Evolutionary conservation across 2,113 vertebrate species (phyloP).

Genomic region (Urocolius indicus): DNA sequence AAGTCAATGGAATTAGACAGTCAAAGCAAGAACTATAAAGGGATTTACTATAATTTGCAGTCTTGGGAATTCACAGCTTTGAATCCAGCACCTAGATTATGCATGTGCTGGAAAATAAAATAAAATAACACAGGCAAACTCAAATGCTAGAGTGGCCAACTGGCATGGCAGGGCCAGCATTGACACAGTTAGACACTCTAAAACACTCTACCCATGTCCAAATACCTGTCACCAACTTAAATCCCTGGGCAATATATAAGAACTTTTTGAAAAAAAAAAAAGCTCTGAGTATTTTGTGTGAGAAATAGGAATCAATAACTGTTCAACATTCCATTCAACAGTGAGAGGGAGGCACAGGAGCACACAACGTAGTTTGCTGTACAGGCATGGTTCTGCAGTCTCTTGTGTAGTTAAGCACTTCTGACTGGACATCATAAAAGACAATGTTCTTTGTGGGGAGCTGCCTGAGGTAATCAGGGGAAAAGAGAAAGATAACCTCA

Average conservation of each 20-base stretch:
- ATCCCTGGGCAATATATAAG: background rate
- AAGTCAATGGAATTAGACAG: background rate
- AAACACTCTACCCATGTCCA: background rate
- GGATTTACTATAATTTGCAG: background rate
- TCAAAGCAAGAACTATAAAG: background rate
- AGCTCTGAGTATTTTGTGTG: background rate
- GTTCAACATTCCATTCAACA: background rate
- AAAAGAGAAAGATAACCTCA: background rate
- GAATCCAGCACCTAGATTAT: background rate
- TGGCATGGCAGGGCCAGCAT: background rate
- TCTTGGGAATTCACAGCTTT: background rate
- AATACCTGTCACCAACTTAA: fast-evolving
- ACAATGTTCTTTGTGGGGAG: background rate
- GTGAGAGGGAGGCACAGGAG: background rate
- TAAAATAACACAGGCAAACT: background rate
- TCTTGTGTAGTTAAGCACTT: background rate
- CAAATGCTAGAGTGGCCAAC: background rate
- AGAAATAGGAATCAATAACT: background rate
- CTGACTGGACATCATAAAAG: background rate
- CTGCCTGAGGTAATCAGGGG: background rate
- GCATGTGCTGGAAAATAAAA: background rate
- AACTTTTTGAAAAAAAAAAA: background rate
- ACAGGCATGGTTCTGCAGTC: background rate
- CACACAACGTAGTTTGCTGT: background rate
- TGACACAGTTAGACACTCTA: background rate